Conservation (phyloP, 1,140 invertebrate species). For the Lordiphosa mommai region DNA sequence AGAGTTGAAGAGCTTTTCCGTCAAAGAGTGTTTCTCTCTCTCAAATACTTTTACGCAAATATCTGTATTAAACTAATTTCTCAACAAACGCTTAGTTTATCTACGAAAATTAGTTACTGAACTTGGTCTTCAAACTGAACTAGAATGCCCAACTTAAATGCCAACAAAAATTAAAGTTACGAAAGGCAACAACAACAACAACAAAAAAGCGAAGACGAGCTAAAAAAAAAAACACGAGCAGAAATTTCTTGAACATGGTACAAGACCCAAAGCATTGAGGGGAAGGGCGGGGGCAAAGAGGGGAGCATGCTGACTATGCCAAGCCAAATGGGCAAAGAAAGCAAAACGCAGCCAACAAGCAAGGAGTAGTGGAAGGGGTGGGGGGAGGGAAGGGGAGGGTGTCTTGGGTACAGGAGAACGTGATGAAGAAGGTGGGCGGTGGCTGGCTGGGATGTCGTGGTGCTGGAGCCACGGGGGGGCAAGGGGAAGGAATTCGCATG, state of each 20-base stretch:
- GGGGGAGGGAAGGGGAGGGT: neutral
- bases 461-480: neutral
- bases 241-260: neutral
- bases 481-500: neutral
- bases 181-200: too few species aligned
- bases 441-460: too few species aligned
- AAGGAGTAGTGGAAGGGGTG: neutral
- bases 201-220: slow-evolving; percentile 49
- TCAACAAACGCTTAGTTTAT: too few species aligned
- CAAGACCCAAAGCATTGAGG: slow-evolving; percentile 1
- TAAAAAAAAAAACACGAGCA: slow-evolving; percentile 22
- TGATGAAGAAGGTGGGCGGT: too few species aligned
- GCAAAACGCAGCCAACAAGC: neutral
- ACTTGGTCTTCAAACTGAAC: too few species aligned
- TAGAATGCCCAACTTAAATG: slow-evolving; percentile 8
- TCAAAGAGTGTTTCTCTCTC: too few species aligned
- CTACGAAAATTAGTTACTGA: too few species aligned
- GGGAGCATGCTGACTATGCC: slow-evolving; percentile 12
- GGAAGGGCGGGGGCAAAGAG: neutral
- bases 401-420: too few species aligned
- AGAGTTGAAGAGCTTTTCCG: too few species aligned
- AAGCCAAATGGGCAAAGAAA: slow-evolving; percentile 9
- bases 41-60: too few species aligned
- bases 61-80: too few species aligned
- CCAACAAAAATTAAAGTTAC: slow-evolving; percentile 70